Conservation (phyloP, 2,113 vertebrate species). For the Calidris pygmaea region DNA sequence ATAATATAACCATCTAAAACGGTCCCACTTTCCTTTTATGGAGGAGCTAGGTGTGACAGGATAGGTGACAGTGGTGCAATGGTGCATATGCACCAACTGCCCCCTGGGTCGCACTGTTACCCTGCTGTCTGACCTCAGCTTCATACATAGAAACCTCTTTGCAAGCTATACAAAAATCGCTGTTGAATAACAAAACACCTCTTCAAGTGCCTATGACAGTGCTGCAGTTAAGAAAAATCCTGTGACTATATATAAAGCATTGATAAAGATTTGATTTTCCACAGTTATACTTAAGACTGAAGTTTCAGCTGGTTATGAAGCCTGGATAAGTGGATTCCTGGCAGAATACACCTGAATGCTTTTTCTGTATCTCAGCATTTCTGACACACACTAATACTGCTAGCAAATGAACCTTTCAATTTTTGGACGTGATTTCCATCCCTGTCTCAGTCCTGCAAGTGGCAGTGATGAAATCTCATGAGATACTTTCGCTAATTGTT, state of each 20-base stretch:
- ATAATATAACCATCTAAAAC: background rate
- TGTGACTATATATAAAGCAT: background rate
- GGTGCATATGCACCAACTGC: fast-evolving
- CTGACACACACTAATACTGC: background rate
- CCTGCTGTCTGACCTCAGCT: background rate
- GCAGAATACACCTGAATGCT: background rate
- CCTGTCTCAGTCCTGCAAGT: background rate
- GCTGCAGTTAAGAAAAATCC: background rate
- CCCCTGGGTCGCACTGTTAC: background rate
- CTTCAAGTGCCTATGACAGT: background rate
- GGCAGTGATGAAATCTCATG: background rate
- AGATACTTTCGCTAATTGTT: background rate
- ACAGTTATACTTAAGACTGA: background rate
- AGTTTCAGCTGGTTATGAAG: background rate
- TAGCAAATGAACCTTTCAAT: background rate
- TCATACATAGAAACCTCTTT: background rate
- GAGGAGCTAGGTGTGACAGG: background rate
- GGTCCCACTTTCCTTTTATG: background rate
- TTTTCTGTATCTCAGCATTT: background rate
- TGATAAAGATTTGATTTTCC: background rate
- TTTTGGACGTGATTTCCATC: background rate
- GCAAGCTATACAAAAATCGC: background rate
- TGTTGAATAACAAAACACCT: background rate
- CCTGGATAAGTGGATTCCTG: background rate
- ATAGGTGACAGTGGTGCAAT: fast-evolving